These are phyloP conservation scores for Oryzias curvinotus DNA, from an alignment of 2,113 vertebrate genomes.

Conservation along the genomic window DNA sequence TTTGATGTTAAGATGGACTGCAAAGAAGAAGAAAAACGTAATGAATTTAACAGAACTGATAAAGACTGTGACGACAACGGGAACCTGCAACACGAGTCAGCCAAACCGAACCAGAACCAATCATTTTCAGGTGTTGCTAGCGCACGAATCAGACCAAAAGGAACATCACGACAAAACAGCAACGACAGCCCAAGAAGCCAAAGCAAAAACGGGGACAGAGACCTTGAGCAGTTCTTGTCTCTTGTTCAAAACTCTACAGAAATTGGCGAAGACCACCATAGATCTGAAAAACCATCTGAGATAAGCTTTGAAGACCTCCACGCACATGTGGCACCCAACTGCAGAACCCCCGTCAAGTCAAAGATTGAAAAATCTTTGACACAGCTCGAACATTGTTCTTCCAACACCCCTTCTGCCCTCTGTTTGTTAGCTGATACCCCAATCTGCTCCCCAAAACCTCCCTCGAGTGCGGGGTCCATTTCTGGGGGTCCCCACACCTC, in stretches of 20 bases:
- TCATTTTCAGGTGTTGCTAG: conserved; percentile 54
- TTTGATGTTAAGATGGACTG: conserved; percentile 2
- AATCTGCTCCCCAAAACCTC: conserved; percentile 60
- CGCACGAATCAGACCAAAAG: conserved; percentile 64
- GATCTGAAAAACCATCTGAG: conserved; percentile 11
- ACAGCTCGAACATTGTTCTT: conserved; percentile 67
- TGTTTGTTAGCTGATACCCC: conserved; percentile 52
- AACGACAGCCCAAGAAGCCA: conserved; percentile 36
- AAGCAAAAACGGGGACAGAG: conserved; percentile 32
- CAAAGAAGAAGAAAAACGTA: neutral
- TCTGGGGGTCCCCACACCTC: conserved; percentile 71
- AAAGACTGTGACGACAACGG: conserved; percentile 59
- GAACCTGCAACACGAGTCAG: conserved; percentile 31
- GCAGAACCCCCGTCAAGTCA: conserved; percentile 42
- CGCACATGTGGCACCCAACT: conserved; percentile 67
- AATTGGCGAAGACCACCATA: conserved; percentile 31
- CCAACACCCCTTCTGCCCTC: conserved; percentile 63
- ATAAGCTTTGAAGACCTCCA: conserved; percentile 74
- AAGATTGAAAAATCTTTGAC: conserved; percentile 67
- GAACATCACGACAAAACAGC: conserved; percentile 43
- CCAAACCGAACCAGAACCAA: neutral
- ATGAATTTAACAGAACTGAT: conserved; percentile 5
- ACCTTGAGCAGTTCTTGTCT: conserved; percentile 54
- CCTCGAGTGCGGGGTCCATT: conserved; percentile 53
- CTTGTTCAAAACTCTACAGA: conserved; percentile 56